Percentiles rank a stretch among this genome's conserved stretches.
phyloP scores from a whole-genome alignment of 2,888 invertebrate species.

The Pseudolycoriella hygida region DNA sequence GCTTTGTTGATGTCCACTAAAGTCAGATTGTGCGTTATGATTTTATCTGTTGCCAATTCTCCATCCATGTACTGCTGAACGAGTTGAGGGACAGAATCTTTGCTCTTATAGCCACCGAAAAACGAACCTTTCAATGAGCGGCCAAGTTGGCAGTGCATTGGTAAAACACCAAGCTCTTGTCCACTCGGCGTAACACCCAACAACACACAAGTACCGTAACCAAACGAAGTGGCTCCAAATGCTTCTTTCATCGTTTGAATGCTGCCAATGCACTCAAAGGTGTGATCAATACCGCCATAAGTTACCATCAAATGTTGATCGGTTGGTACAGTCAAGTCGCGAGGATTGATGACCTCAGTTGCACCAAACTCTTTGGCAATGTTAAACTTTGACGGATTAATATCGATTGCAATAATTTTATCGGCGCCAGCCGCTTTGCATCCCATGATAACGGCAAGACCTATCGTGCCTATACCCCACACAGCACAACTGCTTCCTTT shows the following conservation, averaged over 20 bases:
- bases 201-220: conserved; percentile 83
- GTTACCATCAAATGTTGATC: conserved; percentile 73
- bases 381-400: conserved; percentile 60
- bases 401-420: conserved; percentile 65
- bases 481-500: conserved; percentile 63
- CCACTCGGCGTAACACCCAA: conserved; percentile 90
- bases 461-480: conserved; percentile 78
- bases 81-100: conserved; percentile 72
- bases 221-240: conserved; percentile 73
- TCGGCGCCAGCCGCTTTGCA: conserved; percentile 63
- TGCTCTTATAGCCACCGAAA: conserved; percentile 82
- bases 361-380: conserved; percentile 62
- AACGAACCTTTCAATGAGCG: conserved; percentile 82
- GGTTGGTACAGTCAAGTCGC: conserved; percentile 51
- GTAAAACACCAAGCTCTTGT: conserved; percentile 80
- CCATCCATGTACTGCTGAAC: conserved; percentile 63
- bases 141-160: conserved; percentile 90
- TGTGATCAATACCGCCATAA: conserved; percentile 84
- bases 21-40: conserved; percentile 56
- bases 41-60: conserved; percentile 68
- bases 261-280: conserved; percentile 91
- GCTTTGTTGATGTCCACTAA: conserved; percentile 71
- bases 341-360: conserved; percentile 80
- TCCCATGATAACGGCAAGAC: conserved; percentile 69
- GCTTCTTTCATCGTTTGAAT: conserved; percentile 62